Evolutionary conservation across 2,797 vertebrate genomes (phyloP).

Genomic region (Nyctalus aviator): DNA sequence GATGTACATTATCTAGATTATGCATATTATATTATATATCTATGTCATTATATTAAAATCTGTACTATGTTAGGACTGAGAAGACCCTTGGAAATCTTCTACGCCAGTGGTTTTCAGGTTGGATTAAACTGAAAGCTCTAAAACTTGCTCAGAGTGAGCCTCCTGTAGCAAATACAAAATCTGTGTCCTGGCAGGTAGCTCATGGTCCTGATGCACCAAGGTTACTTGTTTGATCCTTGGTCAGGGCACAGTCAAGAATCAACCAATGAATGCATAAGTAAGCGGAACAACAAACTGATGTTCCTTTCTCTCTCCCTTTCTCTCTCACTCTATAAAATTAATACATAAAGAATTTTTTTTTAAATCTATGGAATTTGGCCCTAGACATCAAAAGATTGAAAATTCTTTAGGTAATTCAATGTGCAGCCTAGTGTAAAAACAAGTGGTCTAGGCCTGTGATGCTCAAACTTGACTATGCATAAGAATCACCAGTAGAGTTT

Average conservation of each 20-base stretch:
- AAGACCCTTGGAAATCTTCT: neutral
- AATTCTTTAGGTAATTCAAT: neutral
- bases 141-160: neutral
- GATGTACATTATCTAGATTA: neutral
- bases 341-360: neutral
- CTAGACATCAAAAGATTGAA: neutral
- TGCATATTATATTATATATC: neutral
- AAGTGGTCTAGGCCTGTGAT: neutral
- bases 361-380: neutral
- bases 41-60: conserved; percentile 32
- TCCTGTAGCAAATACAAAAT: neutral
- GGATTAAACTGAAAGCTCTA: neutral
- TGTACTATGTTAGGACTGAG: neutral
- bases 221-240: neutral
- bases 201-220: neutral
- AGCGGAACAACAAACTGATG: neutral
- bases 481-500: neutral
- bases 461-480: neutral
- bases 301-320: neutral
- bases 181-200: neutral
- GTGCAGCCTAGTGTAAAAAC: neutral
- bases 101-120: neutral
- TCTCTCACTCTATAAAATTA: neutral
- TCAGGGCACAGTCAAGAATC: neutral
- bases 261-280: neutral